Base-by-base conservation (phyloP, 1,140 invertebrate species). In the Diachasmimorpha longicaudata region DNA sequence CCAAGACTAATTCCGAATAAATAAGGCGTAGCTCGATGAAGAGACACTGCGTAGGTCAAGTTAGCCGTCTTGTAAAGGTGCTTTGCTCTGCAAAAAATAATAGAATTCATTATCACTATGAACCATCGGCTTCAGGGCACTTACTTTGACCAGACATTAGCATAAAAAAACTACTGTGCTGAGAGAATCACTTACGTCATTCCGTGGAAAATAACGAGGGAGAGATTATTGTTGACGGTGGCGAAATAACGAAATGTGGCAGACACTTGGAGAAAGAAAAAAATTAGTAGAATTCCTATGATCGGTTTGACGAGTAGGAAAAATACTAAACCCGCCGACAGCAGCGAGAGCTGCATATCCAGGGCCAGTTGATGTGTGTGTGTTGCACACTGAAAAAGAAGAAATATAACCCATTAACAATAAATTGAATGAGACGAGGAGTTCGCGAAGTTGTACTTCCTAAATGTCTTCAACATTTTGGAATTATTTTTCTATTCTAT, bases 281-380 rank as follows among this genome's bases (percentile, higher is more conserved):
- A 89, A 77, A 93, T 87, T 4, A 92, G 70, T 2, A 90, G 80
- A 42, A 90, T 85, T 1, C 91, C 91, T 31, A 91, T 81, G 3
- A 90, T 85, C 0, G 90, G 87, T 78, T 91, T 91, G 4, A 89
- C 88, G 68, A 90, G 90, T 13, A 94, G 86, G 11, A 93, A 89
- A 87, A 93, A 94, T 0, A 95, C 90, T 8, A 96, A 83, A 0
- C 94, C 84, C 0, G 94, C 92, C 6, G 93, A 92, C 2, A 94
- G 73, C 21, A 95, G 85, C 55, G 94, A 95, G 19, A 96, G 90
- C 86, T 96, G 95, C 91, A 96, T 93, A 81, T 97, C 95, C 81
- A 96, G 86, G 0, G 95, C 95, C 55, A 97, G 82, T 78, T 93
- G 93, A 81, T 94, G 91, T 0, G 92, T 93, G 79, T 93, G 92